These are phyloP conservation scores for Lithobates pipiens DNA, from an alignment of 2,797 vertebrate species.

Conservation along the genomic window DNA sequence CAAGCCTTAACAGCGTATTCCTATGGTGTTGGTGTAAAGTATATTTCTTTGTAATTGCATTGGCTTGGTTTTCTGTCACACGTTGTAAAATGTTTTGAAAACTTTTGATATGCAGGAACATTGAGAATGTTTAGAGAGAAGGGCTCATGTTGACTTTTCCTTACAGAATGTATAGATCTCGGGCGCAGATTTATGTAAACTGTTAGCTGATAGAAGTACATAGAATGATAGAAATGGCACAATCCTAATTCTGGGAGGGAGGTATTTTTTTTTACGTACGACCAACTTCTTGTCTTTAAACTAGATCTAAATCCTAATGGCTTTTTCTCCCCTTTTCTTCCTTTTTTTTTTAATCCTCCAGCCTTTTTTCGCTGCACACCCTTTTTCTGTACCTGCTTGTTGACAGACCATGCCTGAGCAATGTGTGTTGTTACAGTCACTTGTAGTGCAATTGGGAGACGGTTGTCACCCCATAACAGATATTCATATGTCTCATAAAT, in stretches of 20 bases:
- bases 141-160: neutral
- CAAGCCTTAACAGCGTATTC: conserved; percentile 14
- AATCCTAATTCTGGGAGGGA: neutral
- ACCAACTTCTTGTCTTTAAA: neutral
- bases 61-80: conserved; percentile 32
- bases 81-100: conserved; percentile 35
- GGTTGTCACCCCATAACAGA: too few relatives aligned
- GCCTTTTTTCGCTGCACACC: too few relatives aligned
- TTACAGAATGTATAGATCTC: neutral
- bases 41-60: conserved; percentile 20
- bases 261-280: neutral
- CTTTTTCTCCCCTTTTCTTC: too few relatives aligned
- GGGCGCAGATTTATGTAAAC: neutral
- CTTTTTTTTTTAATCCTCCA: too few relatives aligned
- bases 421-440: too few relatives aligned
- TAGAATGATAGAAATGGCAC: neutral
- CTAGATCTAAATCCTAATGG: too few relatives aligned
- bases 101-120: conserved; percentile 23
- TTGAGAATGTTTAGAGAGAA: conserved; percentile 10
- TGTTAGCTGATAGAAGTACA: neutral
- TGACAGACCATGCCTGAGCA: too few relatives aligned
- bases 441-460: too few relatives aligned
- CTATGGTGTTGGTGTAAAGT: conserved; percentile 36
- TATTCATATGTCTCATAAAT: too few relatives aligned
- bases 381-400: too few relatives aligned